Evolutionary conservation across 1,140 invertebrate genomes (phyloP), one percentile per base, ranked within the genome.

Genomic region (Solenopsis invicta): DNA sequence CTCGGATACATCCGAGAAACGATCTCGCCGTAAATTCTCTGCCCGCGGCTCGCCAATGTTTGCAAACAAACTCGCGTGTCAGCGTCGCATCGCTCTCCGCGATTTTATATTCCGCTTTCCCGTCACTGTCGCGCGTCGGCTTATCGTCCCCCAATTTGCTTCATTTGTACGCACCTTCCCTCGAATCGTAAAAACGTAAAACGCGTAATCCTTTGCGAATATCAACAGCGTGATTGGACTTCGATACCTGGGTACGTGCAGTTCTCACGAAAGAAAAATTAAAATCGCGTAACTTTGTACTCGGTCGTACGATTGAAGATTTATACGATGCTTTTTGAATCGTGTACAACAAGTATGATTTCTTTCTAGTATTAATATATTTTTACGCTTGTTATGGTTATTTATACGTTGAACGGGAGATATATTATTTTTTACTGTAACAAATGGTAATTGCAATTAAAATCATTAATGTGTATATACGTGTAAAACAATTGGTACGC

Each of bases 41-140:
- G 41, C 48, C 50, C 56, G 56, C 76, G 56, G 41, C 71, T 48
- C 18, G 66, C 41, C 12, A 29, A 52, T 87, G 62, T 89, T 89
- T 89, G 85, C 76, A 89, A 89, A 89, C 88, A 89, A 71, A 87
- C 85, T 82, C 50, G 62, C 64, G 21, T 24, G 50, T 54, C 48
- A 37, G 48, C 5, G 54, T 52, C 13, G 18, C 29, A 13, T 62
- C 4, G 64, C 13, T 10, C 54, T 9, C 8, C 59, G 48, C 48
- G 66, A 59, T 81, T 81, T 56, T 34, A 37, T 54, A 56, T 74
- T 10, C 34, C 37, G 64, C 9, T 21, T 41, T 29, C 74, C 12
- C 13, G 41, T 2, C 16, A 29, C 34, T n/a, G n/a, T n/a, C n/a
- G n/a, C n/a, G n/a, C 16, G 16, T 21, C 59, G n/a, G 59, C 12